Conservation (phyloP, 2,888 invertebrate species). For the Agriopis aurantiaria region DNA sequence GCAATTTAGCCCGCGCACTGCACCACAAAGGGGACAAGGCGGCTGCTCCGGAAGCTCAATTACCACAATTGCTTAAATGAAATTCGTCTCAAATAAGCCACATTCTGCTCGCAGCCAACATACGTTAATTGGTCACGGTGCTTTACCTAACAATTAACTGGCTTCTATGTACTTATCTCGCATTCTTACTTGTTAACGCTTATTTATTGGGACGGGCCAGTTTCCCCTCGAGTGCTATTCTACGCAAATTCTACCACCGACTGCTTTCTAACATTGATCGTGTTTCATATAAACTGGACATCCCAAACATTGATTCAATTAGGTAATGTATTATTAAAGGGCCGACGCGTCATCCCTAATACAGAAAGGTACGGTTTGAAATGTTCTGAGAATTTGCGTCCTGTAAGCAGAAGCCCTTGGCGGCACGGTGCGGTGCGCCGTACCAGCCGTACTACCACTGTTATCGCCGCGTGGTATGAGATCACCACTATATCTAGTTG, state of each 20-base stretch:
- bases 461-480: slow-evolving; percentile 73
- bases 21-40: slow-evolving; percentile 64
- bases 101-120: slow-evolving; percentile 61
- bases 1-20: slow-evolving; percentile 50
- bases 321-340: too few species aligned
- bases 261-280: not conserved
- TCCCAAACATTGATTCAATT: not conserved
- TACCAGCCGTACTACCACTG: slow-evolving; percentile 51
- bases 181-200: slow-evolving; percentile 47
- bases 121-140: slow-evolving; percentile 84
- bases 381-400: slow-evolving; percentile 36
- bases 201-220: slow-evolving; percentile 39
- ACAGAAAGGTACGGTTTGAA: slow-evolving; percentile 26
- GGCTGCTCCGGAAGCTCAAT: slow-evolving; percentile 80
- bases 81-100: slow-evolving; percentile 78
- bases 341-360: slow-evolving; percentile 14
- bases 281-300: slow-evolving; percentile 8
- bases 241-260: slow-evolving; percentile 21
- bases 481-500: slow-evolving; percentile 82
- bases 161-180: slow-evolving; percentile 58
- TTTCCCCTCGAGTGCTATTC: slow-evolving; percentile 17
- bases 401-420: slow-evolving; percentile 54
- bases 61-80: slow-evolving; percentile 85
- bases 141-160: slow-evolving; percentile 78
- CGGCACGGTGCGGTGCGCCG: slow-evolving; percentile 45